phyloP scores from a whole-genome alignment of 2,797 vertebrate species.

The Cottoperca gobio region DNA sequence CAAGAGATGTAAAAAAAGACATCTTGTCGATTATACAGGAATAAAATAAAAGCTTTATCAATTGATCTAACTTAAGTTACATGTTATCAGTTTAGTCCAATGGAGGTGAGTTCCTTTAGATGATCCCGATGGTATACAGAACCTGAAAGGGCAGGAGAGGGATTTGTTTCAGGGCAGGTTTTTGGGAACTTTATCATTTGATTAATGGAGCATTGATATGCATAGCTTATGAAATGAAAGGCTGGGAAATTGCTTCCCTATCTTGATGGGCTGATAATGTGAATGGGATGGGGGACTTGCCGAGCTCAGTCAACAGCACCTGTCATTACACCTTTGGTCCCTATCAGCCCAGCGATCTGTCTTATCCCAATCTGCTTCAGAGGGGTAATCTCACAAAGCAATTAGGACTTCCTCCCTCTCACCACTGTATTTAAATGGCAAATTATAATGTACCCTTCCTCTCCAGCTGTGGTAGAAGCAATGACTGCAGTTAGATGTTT shows the following conservation, averaged over 20 bases:
- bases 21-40: not conserved
- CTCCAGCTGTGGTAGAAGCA: conserved; percentile 56
- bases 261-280: conserved; percentile 79
- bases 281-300: conserved; percentile 71
- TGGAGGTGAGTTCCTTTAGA: conserved; percentile 44
- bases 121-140: conserved; percentile 45
- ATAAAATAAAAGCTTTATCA: conserved; percentile 21
- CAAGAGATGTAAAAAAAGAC: not conserved
- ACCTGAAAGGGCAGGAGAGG: conserved; percentile 43
- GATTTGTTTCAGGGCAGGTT: conserved; percentile 65
- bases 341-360: conserved; percentile 73
- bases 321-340: conserved; percentile 83
- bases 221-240: conserved; percentile 79
- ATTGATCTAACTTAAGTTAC: conserved; percentile 23
- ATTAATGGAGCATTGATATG: conserved; percentile 82
- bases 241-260: conserved; percentile 76
- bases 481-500: conserved; percentile 44
- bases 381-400: conserved; percentile 77
- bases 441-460: conserved; percentile 69
- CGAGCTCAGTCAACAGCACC: conserved; percentile 80
- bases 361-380: conserved; percentile 70
- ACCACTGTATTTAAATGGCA: conserved; percentile 75
- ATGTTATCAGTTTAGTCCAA: conserved; percentile 31
- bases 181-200: conserved; percentile 78
- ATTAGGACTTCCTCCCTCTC: conserved; percentile 72